Base-by-base conservation (phyloP, 1,140 invertebrate genomes). In the Popillia japonica region DNA sequence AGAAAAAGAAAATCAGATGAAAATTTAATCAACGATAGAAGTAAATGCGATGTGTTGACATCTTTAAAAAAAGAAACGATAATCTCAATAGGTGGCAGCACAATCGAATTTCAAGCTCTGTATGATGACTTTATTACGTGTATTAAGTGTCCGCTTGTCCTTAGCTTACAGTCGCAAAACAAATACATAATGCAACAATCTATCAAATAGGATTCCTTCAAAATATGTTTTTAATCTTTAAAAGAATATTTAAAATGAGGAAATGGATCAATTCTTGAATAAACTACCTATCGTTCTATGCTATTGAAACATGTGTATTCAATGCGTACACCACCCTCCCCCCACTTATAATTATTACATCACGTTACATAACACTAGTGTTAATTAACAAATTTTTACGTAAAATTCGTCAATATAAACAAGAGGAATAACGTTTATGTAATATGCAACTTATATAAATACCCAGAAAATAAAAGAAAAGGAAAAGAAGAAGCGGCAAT, bases 131-230 rank as follows among this genome's bases (percentile, higher is more conserved):
- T 40, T 78, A 79, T 79, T 82, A 82, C 82, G 79, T 84, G 81
- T 68, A 68, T 68, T 84, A 83, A 84, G 82, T 84, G 83, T 84
- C 80, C 79, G 83, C 83, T 84, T 84, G 79, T 82, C 81, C 22
- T 83, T 84, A 84, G 83, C 81, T 82, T 80, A 80, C 83, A 84
- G 80, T 83, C 79, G 83, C 83, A 81, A 79, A 82, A 79, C 81
- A 79, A 34, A 17, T 61, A 20, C 42, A 17, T 55, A 55, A 17
- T 55, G 17, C 48, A 55, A n/a, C 48, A 68, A 68, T 68, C 61
- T 68, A 68, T 68, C 27, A 34, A 55, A 83, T 84, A 83, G 80
- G 78, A 83, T 82, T 81, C 80, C 81, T 82, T 82, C 81, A n/a
- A n/a, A n/a, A n/a, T n/a, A n/a, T n/a, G n/a, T n/a, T n/a, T n/a